Percentiles rank a stretch among this genome's conserved stretches.
Conservation (phyloP, 2,113 vertebrate genomes). For the Nerophis ophidion region DNA sequence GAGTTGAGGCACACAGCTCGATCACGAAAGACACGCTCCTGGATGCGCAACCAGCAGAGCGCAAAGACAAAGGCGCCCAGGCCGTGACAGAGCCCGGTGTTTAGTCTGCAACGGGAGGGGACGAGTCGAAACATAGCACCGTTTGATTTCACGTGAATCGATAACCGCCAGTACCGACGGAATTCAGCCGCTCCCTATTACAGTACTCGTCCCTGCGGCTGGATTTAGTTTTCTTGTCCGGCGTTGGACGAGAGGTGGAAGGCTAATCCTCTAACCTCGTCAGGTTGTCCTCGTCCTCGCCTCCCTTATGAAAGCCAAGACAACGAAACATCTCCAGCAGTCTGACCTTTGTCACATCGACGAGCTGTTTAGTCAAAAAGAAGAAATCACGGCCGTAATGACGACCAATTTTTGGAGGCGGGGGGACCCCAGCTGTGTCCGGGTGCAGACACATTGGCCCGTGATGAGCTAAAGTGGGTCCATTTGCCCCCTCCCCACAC, state of each 20-base stretch:
- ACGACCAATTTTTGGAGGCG: constrained; percentile 66
- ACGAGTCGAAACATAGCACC: too few species aligned
- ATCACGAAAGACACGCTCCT: too few species aligned
- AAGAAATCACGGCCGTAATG: constrained; percentile 64
- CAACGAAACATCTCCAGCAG: constrained; percentile 16
- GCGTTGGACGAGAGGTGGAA: constrained; percentile 11
- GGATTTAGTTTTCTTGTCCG: background rate
- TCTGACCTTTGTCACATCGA: constrained; percentile 29
- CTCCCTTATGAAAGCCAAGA: constrained; percentile 12
- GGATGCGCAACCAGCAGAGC: too few species aligned
- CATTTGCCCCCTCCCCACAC: constrained; percentile 52
- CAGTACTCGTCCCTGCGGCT: too few species aligned
- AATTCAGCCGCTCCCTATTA: too few species aligned
- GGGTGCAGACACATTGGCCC: constrained; percentile 63
- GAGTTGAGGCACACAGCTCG: too few species aligned
- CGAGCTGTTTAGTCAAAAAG: constrained; percentile 51
- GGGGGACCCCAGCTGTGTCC: constrained; percentile 70
- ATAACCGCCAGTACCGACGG: too few species aligned
- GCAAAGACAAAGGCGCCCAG: too few species aligned
- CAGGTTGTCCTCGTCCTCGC: constrained; percentile 7
- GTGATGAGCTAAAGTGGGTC: constrained; percentile 69
- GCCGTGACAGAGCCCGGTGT: too few species aligned
- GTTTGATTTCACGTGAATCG: too few species aligned
- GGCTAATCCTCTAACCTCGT: constrained; percentile 18
- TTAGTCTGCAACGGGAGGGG: too few species aligned